Evolutionary conservation across 2,113 vertebrate genomes (phyloP), one percentile per base, ranked within the genome.

Genomic region (Ibidorhyncha struthersii): DNA sequence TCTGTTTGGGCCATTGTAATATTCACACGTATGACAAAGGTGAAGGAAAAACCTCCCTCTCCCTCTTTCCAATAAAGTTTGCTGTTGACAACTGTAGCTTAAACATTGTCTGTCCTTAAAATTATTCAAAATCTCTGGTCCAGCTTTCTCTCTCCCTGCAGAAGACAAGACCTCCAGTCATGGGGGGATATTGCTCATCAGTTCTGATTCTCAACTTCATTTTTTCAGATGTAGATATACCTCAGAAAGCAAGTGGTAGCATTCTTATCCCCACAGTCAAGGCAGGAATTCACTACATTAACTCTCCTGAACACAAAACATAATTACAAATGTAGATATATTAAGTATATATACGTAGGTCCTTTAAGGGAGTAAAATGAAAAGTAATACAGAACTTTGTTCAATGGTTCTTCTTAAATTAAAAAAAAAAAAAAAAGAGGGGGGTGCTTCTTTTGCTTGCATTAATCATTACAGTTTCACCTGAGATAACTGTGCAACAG

Each of bases 1-100:
- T 89, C 94, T 80, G 34, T 95, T 89, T 95, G 93, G 91, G 52
- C 96, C 50, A 9, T 30, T 85, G 77, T 93, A 92, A 84, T 97
- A 96, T 77, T 97, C 82, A 78, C 66, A 67, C 41, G 16, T 71
- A 89, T 34, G n/a, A 78, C 49, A 84, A 89, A 84, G 61, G 59
- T 69, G 74, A 97, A 95, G 96, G 91, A 90, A 93, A 93, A 76
- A 59, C 18, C 30, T 89, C 83, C 63, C 50, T 86, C 86, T 63
- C 23, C 34, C 50, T 79, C 77, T 78, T 95, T 80, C 73, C 47
- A 40, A 72, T 76, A 70, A 97, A 95, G 82, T 95, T 96, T 79
- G 81, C 41, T 50, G 82, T 83, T 94, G 76, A 94, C 43, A 93
- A 86, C 14, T 22, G 65, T 59, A 90, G 67, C 91, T 94, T 85